Conservation (phyloP, 2,888 invertebrate species). For the Plutella xylostella region DNA sequence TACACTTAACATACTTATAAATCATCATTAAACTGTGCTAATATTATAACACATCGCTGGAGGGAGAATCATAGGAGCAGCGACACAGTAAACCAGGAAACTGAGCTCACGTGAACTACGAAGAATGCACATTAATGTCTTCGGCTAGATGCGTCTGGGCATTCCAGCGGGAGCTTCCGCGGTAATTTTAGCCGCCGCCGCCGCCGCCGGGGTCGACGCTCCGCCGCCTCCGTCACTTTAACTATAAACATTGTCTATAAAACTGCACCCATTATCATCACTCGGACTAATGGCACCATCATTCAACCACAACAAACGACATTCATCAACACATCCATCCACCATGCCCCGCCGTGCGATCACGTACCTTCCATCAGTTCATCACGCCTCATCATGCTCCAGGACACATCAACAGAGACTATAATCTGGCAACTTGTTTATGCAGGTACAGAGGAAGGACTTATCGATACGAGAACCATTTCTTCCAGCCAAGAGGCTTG, state of each 20-base stretch:
- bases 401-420: conserved; percentile 21
- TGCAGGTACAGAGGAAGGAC: conserved; percentile 68
- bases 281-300: not conserved
- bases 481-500: conserved; percentile 63
- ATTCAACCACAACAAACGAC: not conserved
- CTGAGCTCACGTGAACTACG: conserved; percentile 32
- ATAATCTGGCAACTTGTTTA: conserved; percentile 47
- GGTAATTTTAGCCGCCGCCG: conserved; percentile 54
- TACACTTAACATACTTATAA: conserved; percentile 7
- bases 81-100: conserved; percentile 14
- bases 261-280: conserved; percentile 18
- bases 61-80: conserved; percentile 5
- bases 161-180: conserved; percentile 38
- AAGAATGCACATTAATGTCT: conserved; percentile 49
- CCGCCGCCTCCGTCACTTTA: conserved; percentile 39
- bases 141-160: conserved; percentile 39
- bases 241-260: conserved; percentile 23
- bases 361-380: conserved; percentile 9
- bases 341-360: no score
- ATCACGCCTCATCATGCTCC: conserved; percentile 19
- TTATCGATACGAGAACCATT: conserved; percentile 68
- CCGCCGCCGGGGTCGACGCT: conserved; percentile 49
- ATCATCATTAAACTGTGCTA: not conserved
- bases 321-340: not conserved
- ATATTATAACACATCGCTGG: not conserved